A percentile compares a stretch with the other conserved stretches of the same genome.
Conservation (phyloP, 1,140 invertebrate species). For the Penaeus indicus region DNA sequence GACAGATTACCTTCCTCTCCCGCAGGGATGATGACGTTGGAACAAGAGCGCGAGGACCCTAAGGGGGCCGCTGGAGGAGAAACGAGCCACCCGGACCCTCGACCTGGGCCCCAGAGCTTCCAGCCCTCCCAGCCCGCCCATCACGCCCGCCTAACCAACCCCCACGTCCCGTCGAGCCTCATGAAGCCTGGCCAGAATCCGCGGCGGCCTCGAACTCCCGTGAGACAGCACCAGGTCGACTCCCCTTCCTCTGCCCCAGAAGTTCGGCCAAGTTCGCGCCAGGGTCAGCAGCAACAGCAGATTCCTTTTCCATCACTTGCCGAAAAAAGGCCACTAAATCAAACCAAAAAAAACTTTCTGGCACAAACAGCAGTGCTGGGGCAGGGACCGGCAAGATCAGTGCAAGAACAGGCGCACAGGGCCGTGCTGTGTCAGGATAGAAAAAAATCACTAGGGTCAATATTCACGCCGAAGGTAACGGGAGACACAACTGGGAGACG, state of each 20-base stretch:
- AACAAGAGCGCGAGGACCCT: conserved; percentile 57
- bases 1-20: not conserved
- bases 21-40: conserved; percentile 60
- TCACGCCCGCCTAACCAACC: not conserved
- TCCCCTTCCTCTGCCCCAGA: not conserved
- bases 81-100: conserved; percentile 16
- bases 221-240: conserved; percentile 48
- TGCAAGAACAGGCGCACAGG: conserved; percentile 33
- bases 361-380: conserved; percentile 11
- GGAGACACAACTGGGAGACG: conserved; percentile 27
- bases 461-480: not conserved
- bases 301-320: conserved; percentile 8
- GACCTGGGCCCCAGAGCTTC: conserved; percentile 32
- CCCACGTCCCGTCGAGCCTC: conserved; percentile 34
- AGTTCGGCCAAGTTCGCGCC: not conserved
- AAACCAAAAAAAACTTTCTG: too few species aligned
- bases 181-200: conserved; percentile 18
- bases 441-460: conserved; percentile 6
- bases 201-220: conserved; percentile 46
- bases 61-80: conserved; percentile 51
- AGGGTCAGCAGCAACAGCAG: conserved; percentile 17
- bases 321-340: too few species aligned
- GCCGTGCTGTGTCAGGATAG: not conserved
- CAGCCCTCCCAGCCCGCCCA: not conserved
- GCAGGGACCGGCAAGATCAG: conserved; percentile 38